A percentile compares a stretch with the other conserved stretches of the same genome.
Evolutionary conservation across 37 sponge, comb jelly and placozoan genomes (phyloP).

Genomic region (Chondrilla cf. caribensis): DNA sequence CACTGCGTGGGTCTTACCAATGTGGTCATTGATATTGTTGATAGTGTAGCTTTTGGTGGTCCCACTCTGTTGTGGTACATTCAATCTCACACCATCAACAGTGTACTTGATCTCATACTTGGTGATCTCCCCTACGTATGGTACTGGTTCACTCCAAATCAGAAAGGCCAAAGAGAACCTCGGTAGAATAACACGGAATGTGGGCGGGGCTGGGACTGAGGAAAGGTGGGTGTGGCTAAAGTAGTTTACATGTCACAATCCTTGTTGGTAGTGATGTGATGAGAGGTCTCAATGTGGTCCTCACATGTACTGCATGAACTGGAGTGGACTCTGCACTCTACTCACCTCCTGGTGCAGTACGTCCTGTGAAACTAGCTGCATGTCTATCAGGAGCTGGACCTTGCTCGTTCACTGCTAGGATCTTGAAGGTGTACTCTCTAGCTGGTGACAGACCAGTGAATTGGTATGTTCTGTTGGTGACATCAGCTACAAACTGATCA

Average conservation of each 20-base stretch:
- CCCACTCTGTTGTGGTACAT: neutral
- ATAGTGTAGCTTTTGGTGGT: neutral
- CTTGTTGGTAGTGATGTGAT: no score
- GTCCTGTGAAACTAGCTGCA: neutral
- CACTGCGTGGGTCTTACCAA: conserved; percentile 2
- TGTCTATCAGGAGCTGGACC: neutral
- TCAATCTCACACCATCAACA: neutral
- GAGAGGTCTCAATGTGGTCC: no score
- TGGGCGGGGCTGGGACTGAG: neutral
- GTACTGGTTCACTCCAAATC: neutral
- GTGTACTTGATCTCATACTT: neutral
- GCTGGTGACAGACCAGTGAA: neutral
- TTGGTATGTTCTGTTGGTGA: neutral
- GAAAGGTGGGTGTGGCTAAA: neutral
- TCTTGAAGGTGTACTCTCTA: neutral
- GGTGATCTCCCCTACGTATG: conserved; percentile 10
- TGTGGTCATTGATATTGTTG: neutral
- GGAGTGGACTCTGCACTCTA: neutral
- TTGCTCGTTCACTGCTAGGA: conserved; percentile 12
- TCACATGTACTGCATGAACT: neutral
- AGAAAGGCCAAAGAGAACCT: neutral
- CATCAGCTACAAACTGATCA: no score
- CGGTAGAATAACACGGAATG: neutral
- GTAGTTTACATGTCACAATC: neutral
- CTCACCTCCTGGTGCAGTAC: neutral